Conservation (phyloP, 1,140 invertebrate species). For the Marisa cornuarietis region DNA sequence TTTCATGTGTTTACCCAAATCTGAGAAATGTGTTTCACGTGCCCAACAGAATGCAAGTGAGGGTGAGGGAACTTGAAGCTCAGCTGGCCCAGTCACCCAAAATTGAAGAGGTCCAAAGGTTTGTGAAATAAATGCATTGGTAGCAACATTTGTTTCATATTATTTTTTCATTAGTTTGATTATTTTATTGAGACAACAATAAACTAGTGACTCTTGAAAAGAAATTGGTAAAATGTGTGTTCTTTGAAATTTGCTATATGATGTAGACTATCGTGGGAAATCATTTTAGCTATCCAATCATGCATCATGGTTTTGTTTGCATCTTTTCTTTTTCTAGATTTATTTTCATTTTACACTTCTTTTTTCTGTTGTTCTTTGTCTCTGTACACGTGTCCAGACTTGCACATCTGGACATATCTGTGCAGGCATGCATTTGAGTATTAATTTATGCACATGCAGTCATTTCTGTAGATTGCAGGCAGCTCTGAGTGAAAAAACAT, state of each 20-base stretch:
- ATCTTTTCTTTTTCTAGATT: constrained; percentile 6
- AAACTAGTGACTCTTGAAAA: no score
- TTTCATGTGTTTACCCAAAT: background rate
- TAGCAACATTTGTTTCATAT: no score
- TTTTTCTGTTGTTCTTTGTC: background rate
- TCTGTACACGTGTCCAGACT: background rate
- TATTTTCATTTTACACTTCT: background rate
- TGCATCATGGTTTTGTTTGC: background rate
- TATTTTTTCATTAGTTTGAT: no score
- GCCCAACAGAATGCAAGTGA: constrained; percentile 29
- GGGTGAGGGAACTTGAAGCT: constrained; percentile 36
- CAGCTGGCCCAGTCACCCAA: constrained; percentile 38
- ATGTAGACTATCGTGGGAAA: no score
- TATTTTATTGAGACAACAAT: no score
- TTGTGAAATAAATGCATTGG: background rate
- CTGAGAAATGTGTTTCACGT: background rate
- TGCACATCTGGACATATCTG: background rate
- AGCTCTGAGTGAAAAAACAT: constrained; percentile 16
- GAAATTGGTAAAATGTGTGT: no score
- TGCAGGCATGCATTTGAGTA: no score
- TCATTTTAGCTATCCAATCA: constrained; percentile 1
- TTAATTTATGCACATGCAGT: no score
- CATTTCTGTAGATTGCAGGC: constrained; percentile 32
- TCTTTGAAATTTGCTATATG: background rate
- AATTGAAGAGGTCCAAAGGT: constrained; percentile 37